Percentiles rank a stretch among this genome's conserved stretches.
These are phyloP conservation scores for Sebastes oblongus DNA, from an alignment of 2,797 vertebrate genomes.

Conservation along the genomic window DNA sequence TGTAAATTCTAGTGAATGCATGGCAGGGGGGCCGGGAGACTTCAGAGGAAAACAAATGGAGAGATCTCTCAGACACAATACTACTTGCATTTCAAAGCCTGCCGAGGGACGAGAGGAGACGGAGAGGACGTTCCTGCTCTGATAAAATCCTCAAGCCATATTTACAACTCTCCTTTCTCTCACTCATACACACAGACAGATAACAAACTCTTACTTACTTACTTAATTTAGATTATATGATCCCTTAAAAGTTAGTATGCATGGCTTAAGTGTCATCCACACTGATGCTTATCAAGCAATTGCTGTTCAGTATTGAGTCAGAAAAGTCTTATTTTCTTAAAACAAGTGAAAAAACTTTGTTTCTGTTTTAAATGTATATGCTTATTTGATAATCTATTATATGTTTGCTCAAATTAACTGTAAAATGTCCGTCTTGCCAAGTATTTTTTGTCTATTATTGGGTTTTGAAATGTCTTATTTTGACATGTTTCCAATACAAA, in stretches of 20 bases:
- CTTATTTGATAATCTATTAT: neutral
- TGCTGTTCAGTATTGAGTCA: neutral
- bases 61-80: slow-evolving; percentile 74
- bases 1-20: slow-evolving; percentile 76
- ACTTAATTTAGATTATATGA: neutral
- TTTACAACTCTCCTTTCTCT: slow-evolving; percentile 7
- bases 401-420: neutral
- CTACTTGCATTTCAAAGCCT: slow-evolving; percentile 78
- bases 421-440: neutral
- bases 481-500: neutral
- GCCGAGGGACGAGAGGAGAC: slow-evolving; percentile 39
- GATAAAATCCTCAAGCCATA: slow-evolving; percentile 28
- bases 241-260: neutral
- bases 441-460: neutral
- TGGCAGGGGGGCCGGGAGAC: slow-evolving; percentile 68
- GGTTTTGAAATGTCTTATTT: neutral
- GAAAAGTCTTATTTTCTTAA: neutral
- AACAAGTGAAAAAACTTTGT: neutral
- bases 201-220: neutral
- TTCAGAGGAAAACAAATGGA: slow-evolving; percentile 83
- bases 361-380: neutral
- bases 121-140: slow-evolving; percentile 46
- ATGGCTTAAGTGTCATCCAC: neutral
- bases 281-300: neutral
- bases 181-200: neutral